Base-by-base conservation (phyloP, 2,888 invertebrate species). In the Apamea anceps region DNA sequence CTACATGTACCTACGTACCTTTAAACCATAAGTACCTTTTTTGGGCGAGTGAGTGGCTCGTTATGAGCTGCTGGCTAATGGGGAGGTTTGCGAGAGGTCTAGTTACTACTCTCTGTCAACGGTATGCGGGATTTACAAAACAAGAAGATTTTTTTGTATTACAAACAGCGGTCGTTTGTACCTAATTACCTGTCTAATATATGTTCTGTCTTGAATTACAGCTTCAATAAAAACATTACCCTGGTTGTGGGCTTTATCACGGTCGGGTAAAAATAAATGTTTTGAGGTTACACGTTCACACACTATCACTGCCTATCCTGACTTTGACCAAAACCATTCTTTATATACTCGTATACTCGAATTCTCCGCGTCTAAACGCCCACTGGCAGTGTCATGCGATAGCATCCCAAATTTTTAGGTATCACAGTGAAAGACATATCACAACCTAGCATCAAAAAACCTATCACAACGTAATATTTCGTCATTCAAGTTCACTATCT, bases 401-500 rank as follows among this genome's bases (percentile, higher is more conserved):
- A n/a, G 4, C n/a, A 60, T 60, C n/a, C 60, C 60, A 13, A n/a
- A n/a, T n/a, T n/a, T 13, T n/a, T 13, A n/a, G 60, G n/a, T 13
- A n/a, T 5, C n/a, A n/a, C 13, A 5, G 12, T n/a, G 12, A 60
- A n/a, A 60, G 4, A n/a, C n/a, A 13, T 60, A 60, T n/a, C 12
- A n/a, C n/a, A n/a, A 60, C 60, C 4, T n/a, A 57, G 57, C 57
- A 57, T n/a, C 25, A 57, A 57, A 4, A 60, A 1, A n/a, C n/a
- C 13, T n/a, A 5, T n/a, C 5, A n/a, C n/a, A n/a, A 6, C n/a
- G 13, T n/a, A 60, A 7, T 62, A 62, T 28, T 62, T 62, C 62
- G 15, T 62, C 13, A 21, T 21, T 48, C 21, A 48, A 68, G 74
- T 87, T 4, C 0, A 80, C 74, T 86, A 0, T 5, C 66, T 5